Evolutionary conservation across 2,113 vertebrate species (phyloP), one percentile per base, ranked within the genome.

Genomic region (Progne subis): DNA sequence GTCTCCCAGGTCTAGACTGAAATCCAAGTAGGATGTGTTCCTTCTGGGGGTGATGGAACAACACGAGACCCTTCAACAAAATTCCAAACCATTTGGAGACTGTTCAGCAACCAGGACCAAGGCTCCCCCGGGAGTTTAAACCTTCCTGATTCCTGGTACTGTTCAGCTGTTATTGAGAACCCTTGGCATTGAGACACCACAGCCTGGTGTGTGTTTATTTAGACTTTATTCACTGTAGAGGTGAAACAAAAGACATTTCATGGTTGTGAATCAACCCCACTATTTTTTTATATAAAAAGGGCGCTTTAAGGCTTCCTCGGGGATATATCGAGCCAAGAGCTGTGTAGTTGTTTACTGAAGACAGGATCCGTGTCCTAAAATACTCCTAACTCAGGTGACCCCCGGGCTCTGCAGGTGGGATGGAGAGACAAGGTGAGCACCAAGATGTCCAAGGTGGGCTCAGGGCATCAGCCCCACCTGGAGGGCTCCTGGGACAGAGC

Each of bases 251-350:
- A 7, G 31, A 13, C 43, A 78, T 86, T 88, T 92, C 63, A 25
- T 3, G 17, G 41, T 3, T 71, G 52, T n/a, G 31, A 63, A 56
- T 47, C 70, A 75, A 64, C 19, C 5, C 8, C 31, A 44, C 11
- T 10, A 17, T 25, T 63, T 86, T 86, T 79, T 61, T 31, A 9
- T 17, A 43, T 14, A 16, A 47, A 69, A 91, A 39, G 6, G 43
- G 18, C 88, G 34, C 34, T 95, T 61, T 56, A 44, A 81, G 31
- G 25, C 44, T 83, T 67, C 56, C 76, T 95, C 71, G 74, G 95
- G 90, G 90, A 78, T 76, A 29, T 2, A 0, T 18, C 25, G 55
- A 92, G 89, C 67, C 70, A 83, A 80, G 10, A 88, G 25, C 44
- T 50, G 13, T 14, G 7, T 14, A 31, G 59, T 8, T 68, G 24